Evolutionary conservation across 2,113 vertebrate genomes (phyloP).

Genomic region (Hymenochirus boettgeri): DNA sequence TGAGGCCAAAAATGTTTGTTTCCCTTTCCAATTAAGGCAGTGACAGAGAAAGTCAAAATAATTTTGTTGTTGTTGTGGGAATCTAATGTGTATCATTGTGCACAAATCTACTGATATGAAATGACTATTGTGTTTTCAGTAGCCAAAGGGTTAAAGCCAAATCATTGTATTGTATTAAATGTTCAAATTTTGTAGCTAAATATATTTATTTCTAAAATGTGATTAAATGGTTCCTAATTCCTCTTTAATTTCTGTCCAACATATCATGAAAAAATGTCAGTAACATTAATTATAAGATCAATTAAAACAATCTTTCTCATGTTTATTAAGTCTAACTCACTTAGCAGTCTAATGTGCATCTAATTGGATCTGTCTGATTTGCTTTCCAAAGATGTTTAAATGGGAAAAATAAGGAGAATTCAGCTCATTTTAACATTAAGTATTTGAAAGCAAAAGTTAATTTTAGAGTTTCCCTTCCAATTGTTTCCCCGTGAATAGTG

Average conservation of each 20-base stretch:
- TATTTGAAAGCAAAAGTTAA: not conserved
- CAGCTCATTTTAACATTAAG: not conserved
- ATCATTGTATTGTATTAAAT: too few relatives aligned
- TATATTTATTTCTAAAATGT: not conserved
- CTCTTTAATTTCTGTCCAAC: conserved; percentile 9
- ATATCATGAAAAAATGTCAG: not conserved
- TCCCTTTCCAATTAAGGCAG: too few relatives aligned
- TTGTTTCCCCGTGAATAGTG: too few relatives aligned
- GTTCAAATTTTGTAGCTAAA: not conserved
- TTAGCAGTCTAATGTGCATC: conserved; percentile 10
- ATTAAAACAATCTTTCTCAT: conserved; percentile 14
- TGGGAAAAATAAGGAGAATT: not conserved
- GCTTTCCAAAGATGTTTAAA: conserved; percentile 1
- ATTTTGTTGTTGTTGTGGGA: too few relatives aligned
- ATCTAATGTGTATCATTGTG: too few relatives aligned
- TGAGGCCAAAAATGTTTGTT: too few relatives aligned
- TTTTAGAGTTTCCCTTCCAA: not conserved
- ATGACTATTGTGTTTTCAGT: too few relatives aligned
- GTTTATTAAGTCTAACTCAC: conserved; percentile 15
- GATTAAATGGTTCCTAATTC: conserved; percentile 4
- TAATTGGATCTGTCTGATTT: conserved; percentile 4
- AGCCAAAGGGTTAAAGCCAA: too few relatives aligned
- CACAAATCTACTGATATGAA: too few relatives aligned
- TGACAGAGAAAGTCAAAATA: too few relatives aligned
- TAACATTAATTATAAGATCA: conserved; percentile 16